Evolutionary conservation across 1,140 invertebrate genomes (phyloP), one percentile per base, ranked within the genome.

Genomic region (Dysdera silvatica): DNA sequence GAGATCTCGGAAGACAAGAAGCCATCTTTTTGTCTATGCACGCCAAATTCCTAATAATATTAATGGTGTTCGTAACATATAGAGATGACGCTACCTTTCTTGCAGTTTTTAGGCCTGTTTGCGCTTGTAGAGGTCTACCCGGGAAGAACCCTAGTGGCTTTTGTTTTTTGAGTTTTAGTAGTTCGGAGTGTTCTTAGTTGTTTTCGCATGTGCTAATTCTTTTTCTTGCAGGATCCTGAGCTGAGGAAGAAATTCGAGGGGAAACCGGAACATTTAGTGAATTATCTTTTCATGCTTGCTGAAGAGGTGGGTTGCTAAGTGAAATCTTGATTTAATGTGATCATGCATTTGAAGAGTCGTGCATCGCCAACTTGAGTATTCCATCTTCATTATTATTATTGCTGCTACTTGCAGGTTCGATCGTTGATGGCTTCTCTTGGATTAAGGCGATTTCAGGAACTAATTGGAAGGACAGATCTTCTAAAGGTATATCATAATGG

Each of bases 201-300:
- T 1, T 37, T 37, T n/a, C n/a, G 35, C n/a, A 10, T 37, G n/a
- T 12, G 23, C n/a, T 6, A 57, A 3, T 29, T 65, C 28, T 47
- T 65, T 47, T 61, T 29, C 68, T 62, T 58, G 24, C 61, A 95
- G 79, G 96, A 99, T 82, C 95, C 95, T 0, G 81, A 87, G 16
- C 78, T 99, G 20, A 80, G 96, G 24, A 92, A 93, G 72, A 98
- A 98, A 76, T 99, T 99, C 79, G 88, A 87, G 24, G 96, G 96
- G 29, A 93, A 95, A 73, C 95, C 95, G 0, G 95, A 99, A 75
- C 87, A 98, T 77, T 91, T 99, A 4, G 83, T 99, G 67, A 99
- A 99, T 76, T 99, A 92, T 74, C 82, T 98, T 70, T 98, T 99
- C 74, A 87, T 98, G 83, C 75, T 99, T 40, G 95, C 95, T 41